Evolutionary conservation across 2,113 vertebrate genomes (phyloP).

Genomic region (Macroglossus sobrinus): DNA sequence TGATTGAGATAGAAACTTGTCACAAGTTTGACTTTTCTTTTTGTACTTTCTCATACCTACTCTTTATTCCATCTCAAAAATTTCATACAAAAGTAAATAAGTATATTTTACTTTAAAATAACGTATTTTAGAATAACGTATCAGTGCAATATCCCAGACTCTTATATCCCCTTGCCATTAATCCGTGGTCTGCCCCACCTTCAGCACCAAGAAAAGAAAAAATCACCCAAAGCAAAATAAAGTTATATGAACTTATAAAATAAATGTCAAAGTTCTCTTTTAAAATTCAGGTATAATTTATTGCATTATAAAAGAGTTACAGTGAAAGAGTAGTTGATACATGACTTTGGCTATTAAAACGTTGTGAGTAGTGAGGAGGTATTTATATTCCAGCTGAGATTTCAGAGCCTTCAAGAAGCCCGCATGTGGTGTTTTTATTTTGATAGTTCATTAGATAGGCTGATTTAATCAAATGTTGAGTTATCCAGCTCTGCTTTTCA

Average conservation of each 20-base stretch:
- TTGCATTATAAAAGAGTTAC: slow-evolving; percentile 39
- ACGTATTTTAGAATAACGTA: neutral
- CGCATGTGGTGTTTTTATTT: slow-evolving; percentile 31
- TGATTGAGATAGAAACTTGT: neutral
- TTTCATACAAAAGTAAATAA: neutral
- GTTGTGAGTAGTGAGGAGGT: neutral
- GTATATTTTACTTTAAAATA: slow-evolving; percentile 6
- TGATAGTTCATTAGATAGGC: slow-evolving; percentile 48
- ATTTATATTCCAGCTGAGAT: slow-evolving; percentile 30
- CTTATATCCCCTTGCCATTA: neutral
- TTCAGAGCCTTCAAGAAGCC: neutral
- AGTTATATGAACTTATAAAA: slow-evolving; percentile 51
- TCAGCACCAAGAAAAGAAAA: neutral
- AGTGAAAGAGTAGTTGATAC: slow-evolving; percentile 11
- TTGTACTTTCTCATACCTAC: neutral
- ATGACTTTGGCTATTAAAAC: neutral
- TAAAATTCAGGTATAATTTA: slow-evolving; percentile 53
- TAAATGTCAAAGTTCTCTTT: slow-evolving; percentile 54
- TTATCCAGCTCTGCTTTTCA: slow-evolving; percentile 1
- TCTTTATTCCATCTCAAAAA: neutral
- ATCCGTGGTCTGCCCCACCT: neutral
- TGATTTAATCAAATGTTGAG: slow-evolving; percentile 37
- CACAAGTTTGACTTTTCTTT: neutral
- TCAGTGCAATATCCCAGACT: neutral
- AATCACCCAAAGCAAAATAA: neutral